Conservation (phyloP, 2,888 invertebrate species). For the Mesochorus sp. region DNA sequence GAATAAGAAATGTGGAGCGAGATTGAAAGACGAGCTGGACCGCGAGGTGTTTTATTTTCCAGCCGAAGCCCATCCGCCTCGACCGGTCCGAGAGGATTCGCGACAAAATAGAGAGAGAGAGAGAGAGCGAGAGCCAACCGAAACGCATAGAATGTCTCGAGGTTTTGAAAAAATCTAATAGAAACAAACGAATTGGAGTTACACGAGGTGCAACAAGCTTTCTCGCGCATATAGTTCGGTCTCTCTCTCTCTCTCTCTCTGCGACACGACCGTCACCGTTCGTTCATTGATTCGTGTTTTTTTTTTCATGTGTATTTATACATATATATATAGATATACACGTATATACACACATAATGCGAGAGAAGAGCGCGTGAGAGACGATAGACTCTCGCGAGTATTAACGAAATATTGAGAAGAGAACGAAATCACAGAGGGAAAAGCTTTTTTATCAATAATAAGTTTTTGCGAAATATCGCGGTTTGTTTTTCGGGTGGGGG, state of each 20-base stretch:
- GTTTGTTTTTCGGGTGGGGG: too few relatives aligned
- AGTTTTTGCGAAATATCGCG: too few relatives aligned
- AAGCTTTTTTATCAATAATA: too few relatives aligned
- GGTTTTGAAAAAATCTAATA: too few relatives aligned
- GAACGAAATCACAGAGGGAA: too few relatives aligned
- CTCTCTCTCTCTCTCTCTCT: conserved; percentile 15
- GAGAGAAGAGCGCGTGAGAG: neutral
- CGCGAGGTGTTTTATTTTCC: too few relatives aligned
- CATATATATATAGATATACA: conserved; percentile 17
- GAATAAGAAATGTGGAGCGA: too few relatives aligned
- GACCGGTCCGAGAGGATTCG: neutral
- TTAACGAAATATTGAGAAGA: too few relatives aligned
- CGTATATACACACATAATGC: conserved; percentile 24
- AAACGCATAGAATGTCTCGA: neutral
- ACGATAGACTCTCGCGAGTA: too few relatives aligned
- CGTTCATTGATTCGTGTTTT: conserved; percentile 59
- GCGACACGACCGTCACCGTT: conserved; percentile 14
- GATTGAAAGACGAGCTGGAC: too few relatives aligned
- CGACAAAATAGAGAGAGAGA: conserved; percentile 6
- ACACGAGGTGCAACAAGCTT: conserved; percentile 58
- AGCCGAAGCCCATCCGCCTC: too few relatives aligned
- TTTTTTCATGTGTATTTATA: conserved; percentile 15
- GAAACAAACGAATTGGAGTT: conserved; percentile 40
- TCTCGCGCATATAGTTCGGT: conserved; percentile 25
- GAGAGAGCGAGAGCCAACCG: conserved; percentile 39